Evolutionary conservation across 1,140 invertebrate species (phyloP).

Genomic region (Lycorma delicatula): DNA sequence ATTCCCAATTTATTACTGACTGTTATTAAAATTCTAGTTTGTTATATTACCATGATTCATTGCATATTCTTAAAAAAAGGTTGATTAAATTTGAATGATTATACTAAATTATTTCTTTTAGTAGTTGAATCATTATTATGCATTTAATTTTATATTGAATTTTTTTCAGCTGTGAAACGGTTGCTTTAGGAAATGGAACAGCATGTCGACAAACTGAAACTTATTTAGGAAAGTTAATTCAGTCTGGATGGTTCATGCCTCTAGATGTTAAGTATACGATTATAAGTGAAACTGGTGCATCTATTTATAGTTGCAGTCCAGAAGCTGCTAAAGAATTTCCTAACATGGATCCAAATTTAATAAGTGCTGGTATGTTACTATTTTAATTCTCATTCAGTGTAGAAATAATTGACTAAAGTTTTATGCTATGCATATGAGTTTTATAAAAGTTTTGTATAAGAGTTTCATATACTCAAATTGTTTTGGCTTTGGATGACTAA

Average conservation of each 20-base stretch:
- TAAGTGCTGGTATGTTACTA: slow-evolving; percentile 60
- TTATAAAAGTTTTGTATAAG: background rate
- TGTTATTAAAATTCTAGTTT: no score
- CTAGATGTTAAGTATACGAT: slow-evolving; percentile 64
- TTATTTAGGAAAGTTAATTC: slow-evolving; percentile 58
- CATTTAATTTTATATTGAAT: background rate
- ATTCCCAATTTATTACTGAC: no score
- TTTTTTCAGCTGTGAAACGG: slow-evolving; percentile 50
- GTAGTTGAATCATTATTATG: no score
- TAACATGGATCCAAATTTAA: slow-evolving; percentile 65
- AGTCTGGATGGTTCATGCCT: slow-evolving; percentile 43
- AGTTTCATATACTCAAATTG: background rate
- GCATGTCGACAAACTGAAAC: slow-evolving; percentile 78
- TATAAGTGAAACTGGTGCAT: slow-evolving; percentile 80
- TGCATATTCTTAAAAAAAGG: no score
- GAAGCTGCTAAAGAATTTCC: slow-evolving; percentile 79
- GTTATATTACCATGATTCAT: no score
- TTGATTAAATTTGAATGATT: no score
- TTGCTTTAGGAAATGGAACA: slow-evolving; percentile 82
- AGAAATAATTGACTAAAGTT: no score
- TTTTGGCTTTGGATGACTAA: background rate
- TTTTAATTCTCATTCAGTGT: background rate
- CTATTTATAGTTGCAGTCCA: slow-evolving; percentile 79
- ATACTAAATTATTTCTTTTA: no score
- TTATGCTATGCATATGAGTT: no score